Evolutionary conservation across 2,113 vertebrate species (phyloP), one percentile per base, ranked within the genome.

Genomic region (Catharus bicknelli): DNA sequence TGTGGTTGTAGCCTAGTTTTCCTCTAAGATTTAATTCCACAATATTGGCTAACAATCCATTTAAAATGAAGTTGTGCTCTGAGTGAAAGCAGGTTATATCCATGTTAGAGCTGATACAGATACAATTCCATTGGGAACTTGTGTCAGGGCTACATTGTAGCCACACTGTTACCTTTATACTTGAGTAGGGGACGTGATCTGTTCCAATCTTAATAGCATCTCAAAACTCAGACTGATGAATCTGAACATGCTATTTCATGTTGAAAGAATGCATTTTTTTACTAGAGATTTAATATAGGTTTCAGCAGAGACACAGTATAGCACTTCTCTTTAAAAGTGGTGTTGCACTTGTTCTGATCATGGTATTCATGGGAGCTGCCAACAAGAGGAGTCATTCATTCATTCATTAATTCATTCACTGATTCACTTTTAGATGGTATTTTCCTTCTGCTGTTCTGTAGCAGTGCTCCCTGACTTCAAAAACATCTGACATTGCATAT

Each of bases 191-290:
- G 13, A 85, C 47, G 14, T 6, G 13, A 36, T 53, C 32, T 1
- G 2, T 66, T 88, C 69, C 50, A 69, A 4, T 74, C 36, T 16
- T 47, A 43, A 14, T 0, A 51, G 47, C 6, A 34, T 36, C 43
- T 94, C 38, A 45, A 20, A 73, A 69, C 34, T 58, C 54, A 54
- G 42, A 42, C 22, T 81, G 55, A 38, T 54, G 55, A 70, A 69
- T 54, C 55, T 66, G 29, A 74, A 14, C 7, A 0, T 70, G 25
- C 36, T 57, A 13, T 47, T 69, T 67, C 16, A 21, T 22, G 5
- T 18, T 70, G 67, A 76, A 93, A 66, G 32, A 64, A 54, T 20
- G 20, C 7, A 10, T 85, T 76, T 50, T 16, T 82, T 94, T 88
- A 47, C 48, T 9, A 32, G 68, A 54, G 34, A 7, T 38, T 67